Evolutionary conservation across 2,888 invertebrate species (phyloP), one percentile per base, ranked within the genome.

Genomic region (Gastrophysa polygoni): DNA sequence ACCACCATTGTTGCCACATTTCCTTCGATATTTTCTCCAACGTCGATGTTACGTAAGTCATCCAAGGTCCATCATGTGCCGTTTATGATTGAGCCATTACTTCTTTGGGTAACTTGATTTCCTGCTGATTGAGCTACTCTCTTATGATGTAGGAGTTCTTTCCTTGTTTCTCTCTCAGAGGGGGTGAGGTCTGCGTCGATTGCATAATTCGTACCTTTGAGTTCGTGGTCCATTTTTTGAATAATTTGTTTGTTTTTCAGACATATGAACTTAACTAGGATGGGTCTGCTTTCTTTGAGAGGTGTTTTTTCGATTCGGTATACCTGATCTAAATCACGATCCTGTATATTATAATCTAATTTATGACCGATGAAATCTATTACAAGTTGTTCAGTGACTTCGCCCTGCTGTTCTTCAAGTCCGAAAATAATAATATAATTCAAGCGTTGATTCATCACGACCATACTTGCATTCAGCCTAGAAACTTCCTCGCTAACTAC

Each of bases 1-100:
- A 21, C 24, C 8, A 48, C 24, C 21, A 48, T 48, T 48, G 24
- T 48, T 48, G 48, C 48, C 20, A 24, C 48, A 21, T 48, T 48
- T 48, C 48, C 24, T 48, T 24, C 48, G n/a, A 48, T 48, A 48
- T 48, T 24, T 48, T 48, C 48, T n/a, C 10, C 24, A 24, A 48
- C 48, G 21, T 48, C n/a, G n/a, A n/a, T n/a, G n/a, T n/a, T n/a
- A n/a, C n/a, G n/a, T 49, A 24, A 24, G 24, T 24, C 24, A 24
- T 24, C 24, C 3, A 24, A 24, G 24, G 24, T 24, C 24, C 24
- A 24, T 7, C 24, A 24, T 24, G 24, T 24, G 24, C 24, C 24
- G 24, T 24, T 24, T 24, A 24, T 24, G 24, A 24, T 24, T 24
- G 16, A 28, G 1, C 29, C 49, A 49, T 49, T 49, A 28, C 17